Conservation (phyloP, 64 coral and sea anemone genomes). For the Stichodactyla mertensii region DNA sequence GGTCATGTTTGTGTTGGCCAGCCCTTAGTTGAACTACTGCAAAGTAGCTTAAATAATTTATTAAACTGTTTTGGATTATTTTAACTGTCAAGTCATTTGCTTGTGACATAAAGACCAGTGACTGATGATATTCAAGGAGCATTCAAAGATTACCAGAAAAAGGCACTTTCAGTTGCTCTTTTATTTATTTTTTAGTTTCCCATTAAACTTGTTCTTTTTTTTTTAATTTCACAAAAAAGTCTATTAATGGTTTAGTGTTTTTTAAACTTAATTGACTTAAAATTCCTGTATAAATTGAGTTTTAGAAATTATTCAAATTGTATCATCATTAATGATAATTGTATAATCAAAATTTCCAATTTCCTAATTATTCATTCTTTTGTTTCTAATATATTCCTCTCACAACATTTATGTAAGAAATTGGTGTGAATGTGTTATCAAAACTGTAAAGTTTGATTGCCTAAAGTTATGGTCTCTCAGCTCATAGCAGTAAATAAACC, state of each 20-base stretch:
- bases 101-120: not conserved
- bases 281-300: not conserved
- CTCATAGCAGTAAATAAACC: not conserved
- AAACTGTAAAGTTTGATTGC: conserved; percentile 4
- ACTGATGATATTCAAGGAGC: not conserved
- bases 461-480: not conserved
- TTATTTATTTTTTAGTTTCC: not conserved
- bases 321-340: not conserved
- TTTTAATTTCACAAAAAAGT: not conserved
- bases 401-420: not conserved
- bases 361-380: not conserved
- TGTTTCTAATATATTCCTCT: not conserved
- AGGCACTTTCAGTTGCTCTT: not conserved
- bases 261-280: not conserved
- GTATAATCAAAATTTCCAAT: not conserved
- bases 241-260: not conserved
- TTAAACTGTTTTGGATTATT: not conserved
- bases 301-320: conserved; percentile 7
- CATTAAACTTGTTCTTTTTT: not conserved
- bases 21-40: not conserved
- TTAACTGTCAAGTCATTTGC: not conserved
- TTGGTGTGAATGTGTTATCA: not conserved
- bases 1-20: not conserved
- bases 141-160: not conserved
- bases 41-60: not conserved